Evolutionary conservation across 2,888 invertebrate genomes (phyloP), one percentile per base, ranked within the genome.

Genomic region (Drosophila mettleri): DNA sequence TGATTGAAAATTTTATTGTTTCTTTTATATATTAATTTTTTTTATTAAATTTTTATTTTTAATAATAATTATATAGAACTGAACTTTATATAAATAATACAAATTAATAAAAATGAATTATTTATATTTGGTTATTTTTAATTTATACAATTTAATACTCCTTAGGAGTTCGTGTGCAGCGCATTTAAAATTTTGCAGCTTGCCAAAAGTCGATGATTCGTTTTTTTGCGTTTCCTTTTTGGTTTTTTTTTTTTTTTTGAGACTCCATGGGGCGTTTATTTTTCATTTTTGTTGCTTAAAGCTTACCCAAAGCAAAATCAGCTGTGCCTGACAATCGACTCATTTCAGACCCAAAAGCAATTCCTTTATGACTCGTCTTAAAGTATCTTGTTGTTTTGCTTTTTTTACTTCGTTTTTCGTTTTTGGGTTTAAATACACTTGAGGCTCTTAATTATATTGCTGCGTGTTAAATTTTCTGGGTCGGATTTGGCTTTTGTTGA

Each of bases 341-440:
- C 49, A 69, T 61, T 41, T 45, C 59, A 16, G 54, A 53, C 48
- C 49, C 71, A 66, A 61, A 52, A 41, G 24, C 62, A 51, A 67
- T 79, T 75, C 66, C 76, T 72, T 75, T 72, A 66, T 79, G 75
- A 85, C 65, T 64, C 64, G 65, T 62, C 46, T 65, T 58, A 43
- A 69, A 55, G 54, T 49, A 43, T 38, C 18, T 43, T 39, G 45
- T 41, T 54, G 36, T 36, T 51, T 39, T n/a, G n/a, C n/a, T n/a
- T 60, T 58, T 33, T 58, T 58, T 41, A 22, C 43, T 59, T 45
- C 9, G 45, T 41, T 52, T 71, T 70, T 79, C n/a, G n/a, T n/a
- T n/a, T n/a, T n/a, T n/a, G n/a, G n/a, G 86, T 85, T 88, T 75
- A 85, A 84, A 81, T 73, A 79, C 79, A 86, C 87, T 88, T 63